A percentile compares a stretch with the other conserved stretches of the same genome.
These are phyloP conservation scores for Lytechinus pictus DNA, from an alignment of 35 echinoderm and acorn worm species.

Conservation along the genomic window DNA sequence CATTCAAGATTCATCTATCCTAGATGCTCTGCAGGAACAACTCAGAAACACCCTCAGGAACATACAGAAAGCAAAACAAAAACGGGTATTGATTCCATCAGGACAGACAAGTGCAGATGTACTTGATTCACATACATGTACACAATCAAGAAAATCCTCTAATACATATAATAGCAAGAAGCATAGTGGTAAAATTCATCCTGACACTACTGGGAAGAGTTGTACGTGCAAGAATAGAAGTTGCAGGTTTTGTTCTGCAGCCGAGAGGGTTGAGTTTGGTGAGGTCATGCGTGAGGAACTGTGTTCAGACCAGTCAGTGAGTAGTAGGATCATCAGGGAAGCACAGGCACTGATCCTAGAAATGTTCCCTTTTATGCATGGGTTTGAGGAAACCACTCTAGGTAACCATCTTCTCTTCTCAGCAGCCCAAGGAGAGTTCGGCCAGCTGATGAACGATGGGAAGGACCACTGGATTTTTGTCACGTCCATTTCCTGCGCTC, in stretches of 20 bases:
- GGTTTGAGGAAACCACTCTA: slow-evolving; percentile 5
- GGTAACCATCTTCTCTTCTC: slow-evolving; percentile 25
- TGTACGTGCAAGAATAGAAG: background rate
- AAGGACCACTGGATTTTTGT: slow-evolving; percentile 42
- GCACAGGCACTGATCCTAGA: slow-evolving; percentile 26
- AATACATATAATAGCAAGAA: background rate
- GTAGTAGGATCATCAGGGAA: background rate
- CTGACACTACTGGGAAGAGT: background rate
- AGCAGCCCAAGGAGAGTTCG: slow-evolving; percentile 33
- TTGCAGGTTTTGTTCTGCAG: background rate
- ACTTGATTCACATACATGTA: too few species aligned
- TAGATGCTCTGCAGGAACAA: background rate
- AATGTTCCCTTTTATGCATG: slow-evolving; percentile 25
- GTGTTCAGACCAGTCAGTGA: background rate
- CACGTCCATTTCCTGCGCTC: background rate
- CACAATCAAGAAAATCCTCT: background rate
- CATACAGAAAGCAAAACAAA: background rate
- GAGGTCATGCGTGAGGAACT: background rate
- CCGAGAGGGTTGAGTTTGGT: background rate
- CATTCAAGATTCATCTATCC: background rate
- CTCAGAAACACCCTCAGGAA: background rate
- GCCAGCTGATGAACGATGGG: slow-evolving; percentile 29
- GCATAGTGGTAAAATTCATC: background rate
- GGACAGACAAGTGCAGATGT: background rate
- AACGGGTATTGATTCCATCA: background rate